Evolutionary conservation across 2,113 vertebrate species (phyloP).

Genomic region (Coturnix japonica): DNA sequence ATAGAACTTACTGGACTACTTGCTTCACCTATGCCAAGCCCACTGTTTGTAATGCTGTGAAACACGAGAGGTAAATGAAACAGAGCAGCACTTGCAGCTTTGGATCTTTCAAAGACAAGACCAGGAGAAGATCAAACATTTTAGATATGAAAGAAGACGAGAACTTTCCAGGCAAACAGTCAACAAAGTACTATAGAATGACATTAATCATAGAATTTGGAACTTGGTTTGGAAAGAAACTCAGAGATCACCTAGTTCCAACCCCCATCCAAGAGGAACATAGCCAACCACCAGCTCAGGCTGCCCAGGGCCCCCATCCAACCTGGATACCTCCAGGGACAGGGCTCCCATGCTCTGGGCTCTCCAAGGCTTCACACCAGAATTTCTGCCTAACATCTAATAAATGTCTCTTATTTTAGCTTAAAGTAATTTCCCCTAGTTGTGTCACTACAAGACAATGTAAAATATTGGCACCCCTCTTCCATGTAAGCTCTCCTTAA

Average conservation of each 20-base stretch:
- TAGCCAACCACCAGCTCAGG: no score
- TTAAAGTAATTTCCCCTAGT: not conserved
- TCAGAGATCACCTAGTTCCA: no score
- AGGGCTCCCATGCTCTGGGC: no score
- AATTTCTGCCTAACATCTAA: not conserved
- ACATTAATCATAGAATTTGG: not conserved
- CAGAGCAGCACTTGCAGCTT: not conserved
- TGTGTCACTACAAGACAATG: not conserved
- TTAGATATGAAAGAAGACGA: not conserved
- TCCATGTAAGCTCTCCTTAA: not conserved
- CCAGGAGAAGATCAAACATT: not conserved
- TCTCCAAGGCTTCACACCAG: not conserved
- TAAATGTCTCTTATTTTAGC: not conserved
- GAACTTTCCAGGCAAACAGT: not conserved
- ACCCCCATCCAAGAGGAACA: no score
- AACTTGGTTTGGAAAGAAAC: no score
- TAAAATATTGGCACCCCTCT: not conserved
- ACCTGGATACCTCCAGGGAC: no score
- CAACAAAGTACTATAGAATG: not conserved
- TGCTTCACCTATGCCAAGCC: no score
- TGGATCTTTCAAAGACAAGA: slow-evolving; percentile 1
- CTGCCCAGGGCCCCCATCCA: no score
- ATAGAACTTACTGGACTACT: not conserved
- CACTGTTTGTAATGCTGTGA: not conserved
- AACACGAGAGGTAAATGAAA: not conserved